These are phyloP conservation scores for Troides helena DNA, from an alignment of 2,888 invertebrate species.

Conservation along the genomic window DNA sequence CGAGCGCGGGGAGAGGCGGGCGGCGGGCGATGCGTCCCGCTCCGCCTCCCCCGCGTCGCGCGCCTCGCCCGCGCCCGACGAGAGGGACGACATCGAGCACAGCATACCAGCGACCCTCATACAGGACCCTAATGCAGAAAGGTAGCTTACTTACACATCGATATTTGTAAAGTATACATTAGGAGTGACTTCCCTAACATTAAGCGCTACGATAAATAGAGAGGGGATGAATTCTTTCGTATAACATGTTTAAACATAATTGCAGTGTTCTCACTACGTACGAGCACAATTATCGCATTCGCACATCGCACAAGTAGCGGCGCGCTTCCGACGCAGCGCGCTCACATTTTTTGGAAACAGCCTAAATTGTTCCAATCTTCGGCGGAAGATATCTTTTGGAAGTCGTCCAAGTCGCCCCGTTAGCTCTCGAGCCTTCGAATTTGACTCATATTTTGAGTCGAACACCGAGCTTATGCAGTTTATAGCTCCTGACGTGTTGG, in stretches of 20 bases:
- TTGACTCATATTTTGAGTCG: slow-evolving; percentile 28
- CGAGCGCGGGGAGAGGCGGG: slow-evolving; percentile 70
- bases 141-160: slow-evolving; percentile 44
- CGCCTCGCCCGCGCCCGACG: slow-evolving; percentile 64
- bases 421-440: slow-evolving; percentile 26
- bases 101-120: slow-evolving; percentile 79
- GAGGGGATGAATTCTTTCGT: too few relatives aligned
- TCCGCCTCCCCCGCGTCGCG: slow-evolving; percentile 58
- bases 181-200: too few relatives aligned
- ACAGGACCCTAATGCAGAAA: slow-evolving; percentile 76
- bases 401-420: slow-evolving; percentile 28
- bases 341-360: slow-evolving; percentile 26
- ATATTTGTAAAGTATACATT: too few relatives aligned
- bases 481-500: slow-evolving; percentile 28
- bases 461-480: slow-evolving; percentile 24
- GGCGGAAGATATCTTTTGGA: slow-evolving; percentile 31
- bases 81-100: slow-evolving; percentile 78
- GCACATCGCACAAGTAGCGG: neutral
- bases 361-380: slow-evolving; percentile 31
- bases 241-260: too few relatives aligned
- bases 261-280: too few relatives aligned
- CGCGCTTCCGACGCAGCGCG: slow-evolving; percentile 5
- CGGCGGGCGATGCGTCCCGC: slow-evolving; percentile 67
- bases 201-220: too few relatives aligned
- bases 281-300: slow-evolving; percentile 20